Evolutionary conservation across 1,140 invertebrate species (phyloP).

Genomic region (Orius insidiosus): DNA sequence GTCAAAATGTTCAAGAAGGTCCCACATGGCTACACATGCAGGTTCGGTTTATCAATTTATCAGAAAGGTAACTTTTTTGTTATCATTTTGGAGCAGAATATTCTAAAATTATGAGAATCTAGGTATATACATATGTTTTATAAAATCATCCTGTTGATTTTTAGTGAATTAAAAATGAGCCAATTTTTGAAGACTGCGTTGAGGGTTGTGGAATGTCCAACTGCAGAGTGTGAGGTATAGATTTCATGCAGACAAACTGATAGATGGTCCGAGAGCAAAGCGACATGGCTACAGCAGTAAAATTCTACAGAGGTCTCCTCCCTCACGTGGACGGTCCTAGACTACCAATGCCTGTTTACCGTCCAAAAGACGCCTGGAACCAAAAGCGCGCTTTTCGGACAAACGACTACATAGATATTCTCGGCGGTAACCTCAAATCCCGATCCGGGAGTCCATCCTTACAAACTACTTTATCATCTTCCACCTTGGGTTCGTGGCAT

Average conservation of each 20-base stretch:
- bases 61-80: no score
- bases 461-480: conserved; percentile 61
- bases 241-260: conserved; percentile 51
- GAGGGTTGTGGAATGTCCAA: conserved; percentile 1
- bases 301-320: conserved; percentile 44
- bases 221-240: conserved; percentile 31
- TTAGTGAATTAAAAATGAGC: no score
- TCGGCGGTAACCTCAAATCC: conserved; percentile 24
- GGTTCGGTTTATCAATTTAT: no score
- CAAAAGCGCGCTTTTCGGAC: conserved; percentile 72
- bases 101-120: no score
- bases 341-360: conserved; percentile 49
- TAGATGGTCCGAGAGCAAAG: conserved; percentile 36
- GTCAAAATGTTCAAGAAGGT: no score
- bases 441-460: conserved; percentile 43
- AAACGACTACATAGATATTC: conserved; percentile 93
- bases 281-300: conserved; percentile 53
- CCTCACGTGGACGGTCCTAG: conserved; percentile 34
- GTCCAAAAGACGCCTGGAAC: conserved; percentile 52
- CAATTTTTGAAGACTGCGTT: no score
- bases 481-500: conserved; percentile 76
- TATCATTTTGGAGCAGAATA: no score
- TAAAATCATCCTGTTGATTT: no score
- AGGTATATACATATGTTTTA: no score
- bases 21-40: no score